A percentile compares a stretch with the other conserved stretches of the same genome.
These are phyloP conservation scores for Drosophila cracens DNA, from an alignment of 2,888 invertebrate genomes.

Conservation along the genomic window DNA sequence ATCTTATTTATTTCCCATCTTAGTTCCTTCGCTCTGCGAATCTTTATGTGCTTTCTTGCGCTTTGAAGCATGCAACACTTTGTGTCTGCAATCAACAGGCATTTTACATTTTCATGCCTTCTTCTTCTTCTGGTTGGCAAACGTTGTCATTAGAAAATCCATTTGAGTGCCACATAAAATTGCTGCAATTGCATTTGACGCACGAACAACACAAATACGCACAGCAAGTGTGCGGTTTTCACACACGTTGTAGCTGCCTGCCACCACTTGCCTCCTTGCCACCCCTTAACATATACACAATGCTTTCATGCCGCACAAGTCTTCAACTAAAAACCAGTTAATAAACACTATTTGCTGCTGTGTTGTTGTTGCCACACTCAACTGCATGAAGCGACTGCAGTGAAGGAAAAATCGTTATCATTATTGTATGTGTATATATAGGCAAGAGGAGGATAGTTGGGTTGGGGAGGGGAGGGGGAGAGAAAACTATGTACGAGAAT, in stretches of 20 bases:
- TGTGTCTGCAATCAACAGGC: conserved; percentile 57
- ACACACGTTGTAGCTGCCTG: neutral
- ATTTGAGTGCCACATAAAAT: conserved; percentile 46
- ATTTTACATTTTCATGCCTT: conserved; percentile 17
- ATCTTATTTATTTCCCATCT: neutral
- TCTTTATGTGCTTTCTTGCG: neutral
- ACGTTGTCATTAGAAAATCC: conserved; percentile 45
- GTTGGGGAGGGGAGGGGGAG: neutral
- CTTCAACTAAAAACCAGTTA: conserved; percentile 55
- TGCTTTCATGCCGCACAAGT: conserved; percentile 7
- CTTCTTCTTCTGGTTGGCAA: conserved; percentile 12
- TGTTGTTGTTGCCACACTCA: conserved; percentile 33
- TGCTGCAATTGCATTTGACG: conserved; percentile 46
- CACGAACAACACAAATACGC: conserved; percentile 46
- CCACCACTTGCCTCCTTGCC: neutral
- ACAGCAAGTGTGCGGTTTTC: conserved; percentile 49
- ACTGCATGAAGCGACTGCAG: conserved; percentile 46
- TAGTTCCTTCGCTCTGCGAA: neutral
- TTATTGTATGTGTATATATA: conserved; percentile 59
- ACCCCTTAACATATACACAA: neutral
- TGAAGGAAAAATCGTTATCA: conserved; percentile 74
- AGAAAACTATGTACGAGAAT: conserved; percentile 66
- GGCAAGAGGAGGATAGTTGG: neutral
- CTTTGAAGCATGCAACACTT: conserved; percentile 41
- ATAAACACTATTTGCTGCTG: conserved; percentile 70